A percentile compares a stretch with the other conserved stretches of the same genome.
Conservation (phyloP, 2,797 vertebrate species). For the Eulemur rubriventer region DNA sequence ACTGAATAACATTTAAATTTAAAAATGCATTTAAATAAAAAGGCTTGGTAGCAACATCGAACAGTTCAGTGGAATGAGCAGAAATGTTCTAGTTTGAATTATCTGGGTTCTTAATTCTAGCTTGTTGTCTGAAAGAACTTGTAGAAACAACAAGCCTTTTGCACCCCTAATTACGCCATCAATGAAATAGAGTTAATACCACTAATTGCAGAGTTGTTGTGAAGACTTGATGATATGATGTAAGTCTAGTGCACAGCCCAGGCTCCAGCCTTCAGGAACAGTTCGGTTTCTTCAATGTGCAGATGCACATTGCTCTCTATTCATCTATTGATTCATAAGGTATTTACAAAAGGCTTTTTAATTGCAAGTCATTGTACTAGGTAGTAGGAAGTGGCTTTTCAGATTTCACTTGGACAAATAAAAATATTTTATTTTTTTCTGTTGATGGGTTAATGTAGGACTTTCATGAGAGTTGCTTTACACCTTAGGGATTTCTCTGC, state of each 20-base stretch:
- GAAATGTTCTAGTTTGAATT: background rate
- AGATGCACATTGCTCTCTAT: background rate
- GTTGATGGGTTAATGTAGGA: background rate
- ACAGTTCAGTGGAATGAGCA: background rate
- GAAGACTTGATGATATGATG: background rate
- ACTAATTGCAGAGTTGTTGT: background rate
- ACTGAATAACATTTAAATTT: background rate
- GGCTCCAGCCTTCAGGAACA: too few species aligned
- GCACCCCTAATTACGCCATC: background rate
- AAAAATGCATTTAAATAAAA: background rate
- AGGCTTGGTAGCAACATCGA: background rate
- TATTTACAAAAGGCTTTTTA: background rate
- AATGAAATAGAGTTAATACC: background rate
- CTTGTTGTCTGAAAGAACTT: background rate
- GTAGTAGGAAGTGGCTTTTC: background rate
- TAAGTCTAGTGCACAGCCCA: background rate
- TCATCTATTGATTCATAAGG: background rate
- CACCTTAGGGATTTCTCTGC: background rate
- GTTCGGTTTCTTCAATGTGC: background rate
- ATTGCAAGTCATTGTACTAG: background rate
- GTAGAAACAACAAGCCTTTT: background rate
- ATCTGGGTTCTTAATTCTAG: background rate
- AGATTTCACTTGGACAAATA: background rate
- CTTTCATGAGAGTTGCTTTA: background rate
- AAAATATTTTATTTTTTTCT: background rate